phyloP scores from a whole-genome alignment of 1,140 invertebrate species.

The Littorina saxatilis region DNA sequence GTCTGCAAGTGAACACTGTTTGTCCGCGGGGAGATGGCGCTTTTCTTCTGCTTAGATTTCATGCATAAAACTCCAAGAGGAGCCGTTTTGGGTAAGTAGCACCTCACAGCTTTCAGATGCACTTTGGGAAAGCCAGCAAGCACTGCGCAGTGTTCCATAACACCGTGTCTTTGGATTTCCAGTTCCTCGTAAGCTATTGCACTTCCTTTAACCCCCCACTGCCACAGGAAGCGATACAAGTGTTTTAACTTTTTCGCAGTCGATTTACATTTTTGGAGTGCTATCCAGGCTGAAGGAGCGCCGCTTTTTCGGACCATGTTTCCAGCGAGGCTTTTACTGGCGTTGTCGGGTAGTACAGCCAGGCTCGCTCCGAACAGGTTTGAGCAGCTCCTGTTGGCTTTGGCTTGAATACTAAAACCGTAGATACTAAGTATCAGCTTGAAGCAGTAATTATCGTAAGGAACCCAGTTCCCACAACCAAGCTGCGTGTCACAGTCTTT shows the following conservation, averaged over 20 bases:
- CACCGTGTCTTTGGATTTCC: neutral
- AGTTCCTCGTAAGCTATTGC: conserved; percentile 1
- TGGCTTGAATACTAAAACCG: neutral
- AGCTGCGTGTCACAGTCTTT: neutral
- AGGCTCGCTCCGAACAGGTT: neutral
- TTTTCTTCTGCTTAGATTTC: neutral
- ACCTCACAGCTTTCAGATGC: neutral
- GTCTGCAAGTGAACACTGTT: neutral
- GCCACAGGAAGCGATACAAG: conserved; percentile 26
- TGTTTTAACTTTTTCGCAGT: no score
- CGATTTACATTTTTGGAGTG: no score
- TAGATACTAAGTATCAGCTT: neutral
- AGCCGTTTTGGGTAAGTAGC: neutral
- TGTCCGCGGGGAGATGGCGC: neutral
- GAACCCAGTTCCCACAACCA: conserved; percentile 13
- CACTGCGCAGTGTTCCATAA: neutral
- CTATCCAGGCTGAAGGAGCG: neutral
- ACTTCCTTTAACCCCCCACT: conserved; percentile 24
- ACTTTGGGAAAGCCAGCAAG: neutral
- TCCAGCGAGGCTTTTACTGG: neutral
- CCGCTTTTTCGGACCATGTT: neutral
- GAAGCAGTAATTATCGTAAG: neutral
- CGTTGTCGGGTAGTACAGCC: no score
- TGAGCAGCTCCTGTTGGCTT: neutral
- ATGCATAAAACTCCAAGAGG: conserved; percentile 3